Conservation (phyloP, 2,888 invertebrate genomes). For the Amblyteles armatorius region DNA sequence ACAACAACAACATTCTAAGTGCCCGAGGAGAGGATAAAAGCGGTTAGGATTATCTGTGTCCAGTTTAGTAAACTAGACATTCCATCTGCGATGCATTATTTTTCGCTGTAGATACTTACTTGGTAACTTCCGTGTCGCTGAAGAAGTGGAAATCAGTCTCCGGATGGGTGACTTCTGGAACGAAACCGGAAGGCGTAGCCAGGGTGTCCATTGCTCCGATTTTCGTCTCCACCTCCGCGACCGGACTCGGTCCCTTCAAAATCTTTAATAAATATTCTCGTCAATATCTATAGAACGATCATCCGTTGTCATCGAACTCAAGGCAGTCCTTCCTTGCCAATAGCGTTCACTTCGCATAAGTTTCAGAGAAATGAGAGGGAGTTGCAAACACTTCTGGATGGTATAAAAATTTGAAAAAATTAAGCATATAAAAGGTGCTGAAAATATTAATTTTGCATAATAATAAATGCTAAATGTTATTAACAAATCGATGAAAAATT, state of each 20-base stretch:
- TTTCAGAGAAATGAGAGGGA: too few species aligned
- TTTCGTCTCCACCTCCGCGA: slow-evolving; percentile 74
- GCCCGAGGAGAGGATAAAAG: slow-evolving; percentile 2
- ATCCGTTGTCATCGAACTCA: neutral
- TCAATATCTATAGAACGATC: slow-evolving; percentile 9
- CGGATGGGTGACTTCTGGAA: slow-evolving; percentile 83
- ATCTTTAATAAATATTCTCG: slow-evolving; percentile 68
- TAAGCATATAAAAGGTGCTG: too few species aligned
- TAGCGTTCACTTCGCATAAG: too few species aligned
- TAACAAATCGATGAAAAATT: too few species aligned
- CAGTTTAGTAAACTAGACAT: neutral
- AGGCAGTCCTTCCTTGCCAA: neutral
- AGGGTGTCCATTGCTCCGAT: slow-evolving; percentile 58
- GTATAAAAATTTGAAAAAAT: too few species aligned
- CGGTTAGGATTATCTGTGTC: neutral
- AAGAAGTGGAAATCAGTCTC: slow-evolving; percentile 94
- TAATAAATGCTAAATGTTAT: too few species aligned
- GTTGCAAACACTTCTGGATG: too few species aligned
- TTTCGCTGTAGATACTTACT: slow-evolving; percentile 74
- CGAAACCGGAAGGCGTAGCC: slow-evolving; percentile 67
- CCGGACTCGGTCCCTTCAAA: slow-evolving; percentile 77
- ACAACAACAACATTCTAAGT: slow-evolving; percentile 48
- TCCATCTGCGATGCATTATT: slow-evolving; percentile 1
- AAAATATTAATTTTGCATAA: too few species aligned
- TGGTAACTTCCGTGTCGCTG: slow-evolving; percentile 96